Evolutionary conservation across 2,888 invertebrate genomes (phyloP).

Genomic region (Sminthurides aquaticus): DNA sequence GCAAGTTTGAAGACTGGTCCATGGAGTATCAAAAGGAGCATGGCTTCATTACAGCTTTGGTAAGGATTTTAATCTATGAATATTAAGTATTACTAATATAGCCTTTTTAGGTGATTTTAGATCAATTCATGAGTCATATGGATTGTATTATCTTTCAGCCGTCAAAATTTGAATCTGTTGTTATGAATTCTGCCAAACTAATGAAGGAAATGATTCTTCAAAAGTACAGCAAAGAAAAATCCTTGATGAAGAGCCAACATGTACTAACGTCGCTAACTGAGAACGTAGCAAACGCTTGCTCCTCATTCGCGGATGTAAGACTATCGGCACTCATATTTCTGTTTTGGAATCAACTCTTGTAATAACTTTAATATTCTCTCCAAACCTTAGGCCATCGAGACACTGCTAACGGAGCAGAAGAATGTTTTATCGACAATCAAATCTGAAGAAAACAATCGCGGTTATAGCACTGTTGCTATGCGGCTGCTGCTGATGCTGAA

Average conservation of each 20-base stretch:
- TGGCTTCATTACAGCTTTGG: conserved; percentile 75
- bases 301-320: conserved; percentile 41
- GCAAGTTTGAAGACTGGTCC: conserved; percentile 74
- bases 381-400: conserved; percentile 12
- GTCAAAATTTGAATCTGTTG: conserved; percentile 62
- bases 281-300: conserved; percentile 34
- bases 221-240: conserved; percentile 60
- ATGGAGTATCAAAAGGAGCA: conserved; percentile 74
- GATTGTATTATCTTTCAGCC: conserved; percentile 51
- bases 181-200: conserved; percentile 61
- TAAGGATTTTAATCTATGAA: conserved; percentile 49
- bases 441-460: background rate
- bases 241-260: conserved; percentile 51
- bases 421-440: background rate
- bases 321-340: background rate
- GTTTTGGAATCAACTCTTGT: background rate
- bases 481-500: conserved; percentile 76
- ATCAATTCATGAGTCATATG: too few species aligned
- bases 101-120: too few species aligned
- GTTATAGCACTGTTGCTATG: conserved; percentile 46
- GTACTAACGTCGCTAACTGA: conserved; percentile 31
- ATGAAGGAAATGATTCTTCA: conserved; percentile 63
- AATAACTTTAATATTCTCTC: background rate
- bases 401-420: conserved; percentile 1
- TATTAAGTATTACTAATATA: too few species aligned